Evolutionary conservation across 1,140 invertebrate species (phyloP).

Genomic region (Psix sp.): DNA sequence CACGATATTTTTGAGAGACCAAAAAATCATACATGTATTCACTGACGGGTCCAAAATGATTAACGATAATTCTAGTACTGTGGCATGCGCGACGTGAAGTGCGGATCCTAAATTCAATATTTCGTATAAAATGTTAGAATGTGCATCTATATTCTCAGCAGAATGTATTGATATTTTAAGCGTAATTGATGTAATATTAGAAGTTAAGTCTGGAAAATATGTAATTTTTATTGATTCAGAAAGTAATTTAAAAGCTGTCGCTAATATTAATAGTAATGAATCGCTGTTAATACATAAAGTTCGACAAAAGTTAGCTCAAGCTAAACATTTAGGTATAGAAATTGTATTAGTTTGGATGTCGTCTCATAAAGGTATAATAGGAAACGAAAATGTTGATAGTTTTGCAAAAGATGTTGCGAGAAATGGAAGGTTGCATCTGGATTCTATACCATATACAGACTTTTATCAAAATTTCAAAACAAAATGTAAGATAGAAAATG

Average conservation of each 20-base stretch:
- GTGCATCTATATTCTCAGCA: constrained; percentile 1
- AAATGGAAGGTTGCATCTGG: background rate
- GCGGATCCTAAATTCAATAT: background rate
- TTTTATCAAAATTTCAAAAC: background rate
- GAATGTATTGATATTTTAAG: background rate
- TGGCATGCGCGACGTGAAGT: background rate
- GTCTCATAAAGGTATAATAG: background rate
- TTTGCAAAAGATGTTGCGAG: background rate
- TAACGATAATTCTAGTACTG: background rate
- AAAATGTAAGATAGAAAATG: background rate
- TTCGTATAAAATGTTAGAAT: constrained; percentile 1
- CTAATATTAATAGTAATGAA: constrained; percentile 4
- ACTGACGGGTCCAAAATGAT: constrained; percentile 2
- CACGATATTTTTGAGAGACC: background rate
- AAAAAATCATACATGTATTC: background rate
- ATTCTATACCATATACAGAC: background rate
- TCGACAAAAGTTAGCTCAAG: constrained; percentile 6
- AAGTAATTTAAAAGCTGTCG: constrained; percentile 2
- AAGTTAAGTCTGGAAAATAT: background rate
- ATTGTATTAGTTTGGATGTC: constrained; percentile 9
- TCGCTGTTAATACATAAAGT: constrained; percentile 2
- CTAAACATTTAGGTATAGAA: background rate
- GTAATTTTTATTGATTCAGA: constrained; percentile 14
- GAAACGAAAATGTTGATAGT: background rate
- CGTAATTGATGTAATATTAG: background rate